phyloP scores from a whole-genome alignment of 2,113 vertebrate genomes.

The Oncorhynchus nerka region DNA sequence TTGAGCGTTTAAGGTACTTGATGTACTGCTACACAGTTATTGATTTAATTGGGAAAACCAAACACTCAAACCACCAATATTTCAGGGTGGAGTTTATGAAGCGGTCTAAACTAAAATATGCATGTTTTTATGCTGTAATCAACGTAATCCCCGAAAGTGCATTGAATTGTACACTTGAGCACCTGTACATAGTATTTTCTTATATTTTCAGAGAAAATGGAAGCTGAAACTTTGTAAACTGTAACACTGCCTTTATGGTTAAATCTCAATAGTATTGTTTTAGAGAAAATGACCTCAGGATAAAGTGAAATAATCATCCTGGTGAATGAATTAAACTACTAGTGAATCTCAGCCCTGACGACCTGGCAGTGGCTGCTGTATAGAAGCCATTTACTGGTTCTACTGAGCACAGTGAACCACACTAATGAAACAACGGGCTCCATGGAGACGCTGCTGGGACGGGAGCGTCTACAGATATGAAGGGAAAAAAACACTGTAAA shows the following conservation, averaged over 20 bases:
- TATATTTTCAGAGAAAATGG: not conserved
- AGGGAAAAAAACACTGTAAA: not conserved
- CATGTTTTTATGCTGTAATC: not conserved
- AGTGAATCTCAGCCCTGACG: not conserved
- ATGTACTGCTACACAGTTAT: not conserved
- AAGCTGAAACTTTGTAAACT: not conserved
- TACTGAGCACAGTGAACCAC: too few relatives aligned
- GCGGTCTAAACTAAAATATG: too few relatives aligned
- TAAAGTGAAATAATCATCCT: slow-evolving; percentile 31
- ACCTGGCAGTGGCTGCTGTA: not conserved
- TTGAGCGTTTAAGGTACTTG: not conserved
- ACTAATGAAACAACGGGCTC: not conserved
- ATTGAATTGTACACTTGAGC: slow-evolving; percentile 24
- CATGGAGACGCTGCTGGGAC: not conserved
- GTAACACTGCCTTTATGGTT: not conserved
- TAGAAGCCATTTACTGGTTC: too few relatives aligned
- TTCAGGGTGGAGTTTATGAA: too few relatives aligned
- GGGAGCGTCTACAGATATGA: not conserved
- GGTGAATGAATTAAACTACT: slow-evolving; percentile 18
- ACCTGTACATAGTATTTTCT: slow-evolving; percentile 38
- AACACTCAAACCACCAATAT: too few relatives aligned
- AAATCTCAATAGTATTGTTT: slow-evolving; percentile 5
- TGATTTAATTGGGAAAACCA: too few relatives aligned
- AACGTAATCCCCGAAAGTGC: not conserved
- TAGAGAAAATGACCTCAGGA: slow-evolving; percentile 40